phyloP scores from a whole-genome alignment of 2,113 vertebrate genomes.

The Ageneiosus marmoratus region DNA sequence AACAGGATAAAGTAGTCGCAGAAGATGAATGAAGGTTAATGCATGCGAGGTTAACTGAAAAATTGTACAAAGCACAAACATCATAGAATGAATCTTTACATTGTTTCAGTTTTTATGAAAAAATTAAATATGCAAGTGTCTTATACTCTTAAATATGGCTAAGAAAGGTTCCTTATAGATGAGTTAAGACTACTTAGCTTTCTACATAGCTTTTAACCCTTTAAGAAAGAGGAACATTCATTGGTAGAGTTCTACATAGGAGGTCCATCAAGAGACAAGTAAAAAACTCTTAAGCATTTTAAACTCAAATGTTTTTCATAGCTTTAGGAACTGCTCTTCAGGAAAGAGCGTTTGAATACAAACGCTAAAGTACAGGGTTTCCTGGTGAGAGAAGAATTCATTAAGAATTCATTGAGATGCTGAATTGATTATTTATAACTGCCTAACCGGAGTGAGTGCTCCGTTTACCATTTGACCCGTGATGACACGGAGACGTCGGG shows the following conservation, averaged over 20 bases:
- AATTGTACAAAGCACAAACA: neutral
- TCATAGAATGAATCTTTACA: neutral
- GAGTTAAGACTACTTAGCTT: neutral
- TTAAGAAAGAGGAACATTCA: neutral
- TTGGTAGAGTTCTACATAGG: neutral
- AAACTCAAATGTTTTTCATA: neutral
- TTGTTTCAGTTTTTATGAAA: neutral
- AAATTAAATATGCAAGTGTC: too few species aligned
- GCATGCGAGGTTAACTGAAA: neutral
- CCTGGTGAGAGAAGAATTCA: neutral
- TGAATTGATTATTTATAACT: slow-evolving; percentile 19
- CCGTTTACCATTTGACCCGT: slow-evolving; percentile 18
- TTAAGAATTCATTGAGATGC: neutral
- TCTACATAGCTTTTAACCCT: neutral
- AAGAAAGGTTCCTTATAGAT: neutral
- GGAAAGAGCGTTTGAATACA: neutral
- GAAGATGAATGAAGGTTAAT: neutral
- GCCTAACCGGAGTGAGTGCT: neutral
- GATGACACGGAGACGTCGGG: neutral
- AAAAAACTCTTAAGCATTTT: neutral
- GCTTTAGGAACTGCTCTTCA: neutral
- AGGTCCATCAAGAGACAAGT: neutral
- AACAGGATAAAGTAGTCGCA: neutral
- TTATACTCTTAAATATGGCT: neutral
- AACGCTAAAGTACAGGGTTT: neutral